A percentile compares a stretch with the other conserved stretches of the same genome.
These are phyloP conservation scores for Saguinus midas DNA, from an alignment of 2,113 vertebrate species.

Conservation along the genomic window DNA sequence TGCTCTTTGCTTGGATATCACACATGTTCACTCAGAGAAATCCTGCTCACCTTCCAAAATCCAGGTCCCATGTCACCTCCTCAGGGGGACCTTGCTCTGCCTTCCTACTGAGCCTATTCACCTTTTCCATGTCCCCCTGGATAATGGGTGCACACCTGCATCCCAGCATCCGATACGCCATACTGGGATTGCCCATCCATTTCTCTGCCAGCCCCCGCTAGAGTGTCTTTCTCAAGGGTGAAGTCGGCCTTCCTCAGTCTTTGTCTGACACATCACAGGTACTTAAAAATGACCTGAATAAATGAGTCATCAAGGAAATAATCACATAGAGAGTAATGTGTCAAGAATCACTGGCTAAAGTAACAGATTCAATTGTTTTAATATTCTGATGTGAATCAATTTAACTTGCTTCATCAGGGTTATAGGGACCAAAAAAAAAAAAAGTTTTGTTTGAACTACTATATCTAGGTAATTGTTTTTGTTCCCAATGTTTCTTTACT, in stretches of 20 bases:
- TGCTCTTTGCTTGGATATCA: not conserved
- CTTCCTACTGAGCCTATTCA: not conserved
- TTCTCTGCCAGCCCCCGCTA: not conserved
- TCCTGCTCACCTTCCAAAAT: not conserved
- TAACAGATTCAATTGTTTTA: not conserved
- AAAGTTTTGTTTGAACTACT: not conserved
- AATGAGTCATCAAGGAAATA: not conserved
- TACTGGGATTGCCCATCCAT: not conserved
- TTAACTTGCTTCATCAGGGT: not conserved
- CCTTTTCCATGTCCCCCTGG: not conserved
- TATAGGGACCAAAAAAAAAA: not conserved
- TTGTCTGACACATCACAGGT: not conserved
- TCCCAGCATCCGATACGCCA: not conserved
- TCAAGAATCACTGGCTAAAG: constrained; percentile 15
- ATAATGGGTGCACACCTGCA: not conserved
- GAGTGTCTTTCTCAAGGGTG: not conserved
- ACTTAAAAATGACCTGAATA: constrained; percentile 29
- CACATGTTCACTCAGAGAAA: not conserved
- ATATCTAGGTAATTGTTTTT: constrained; percentile 1
- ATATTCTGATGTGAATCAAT: constrained; percentile 9
- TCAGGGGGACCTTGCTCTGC: not conserved
- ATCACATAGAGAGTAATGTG: not conserved
- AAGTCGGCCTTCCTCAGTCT: not conserved
- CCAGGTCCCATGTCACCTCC: not conserved
- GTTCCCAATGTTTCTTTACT: not conserved